Percentiles rank a stretch among this genome's conserved stretches.
phyloP scores from a whole-genome alignment of 2,113 vertebrate species.

The Datnioides undecimradiatus region DNA sequence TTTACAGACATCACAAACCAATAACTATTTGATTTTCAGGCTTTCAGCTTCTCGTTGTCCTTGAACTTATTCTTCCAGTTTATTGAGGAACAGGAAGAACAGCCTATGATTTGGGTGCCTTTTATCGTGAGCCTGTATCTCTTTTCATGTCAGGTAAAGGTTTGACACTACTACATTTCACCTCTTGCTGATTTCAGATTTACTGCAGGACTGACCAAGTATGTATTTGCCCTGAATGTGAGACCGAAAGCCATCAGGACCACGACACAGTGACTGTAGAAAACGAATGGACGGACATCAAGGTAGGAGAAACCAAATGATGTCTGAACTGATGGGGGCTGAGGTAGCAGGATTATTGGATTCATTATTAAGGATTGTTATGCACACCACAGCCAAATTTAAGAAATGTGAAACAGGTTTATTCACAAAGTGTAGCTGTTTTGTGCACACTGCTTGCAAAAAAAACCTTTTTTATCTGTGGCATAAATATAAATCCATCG shows the following conservation, averaged over 20 bases:
- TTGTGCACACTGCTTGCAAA: no score
- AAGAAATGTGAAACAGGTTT: no score
- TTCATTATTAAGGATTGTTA: no score
- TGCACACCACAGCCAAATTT: no score
- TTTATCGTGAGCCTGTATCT: neutral
- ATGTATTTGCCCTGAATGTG: slow-evolving; percentile 78
- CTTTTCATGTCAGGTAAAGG: neutral
- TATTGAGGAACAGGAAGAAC: no score
- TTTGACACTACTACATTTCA: neutral
- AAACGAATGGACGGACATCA: slow-evolving; percentile 72
- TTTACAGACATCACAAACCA: neutral
- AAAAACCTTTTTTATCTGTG: no score
- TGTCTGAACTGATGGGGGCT: neutral
- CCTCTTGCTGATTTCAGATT: slow-evolving; percentile 53
- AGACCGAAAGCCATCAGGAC: slow-evolving; percentile 57
- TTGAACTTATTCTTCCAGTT: no score
- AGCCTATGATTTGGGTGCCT: no score
- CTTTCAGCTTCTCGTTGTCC: no score
- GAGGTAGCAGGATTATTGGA: no score
- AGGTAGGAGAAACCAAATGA: slow-evolving; percentile 56
- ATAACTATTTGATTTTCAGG: neutral
- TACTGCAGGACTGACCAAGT: slow-evolving; percentile 76
- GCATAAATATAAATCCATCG: neutral
- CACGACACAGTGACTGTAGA: slow-evolving; percentile 72
- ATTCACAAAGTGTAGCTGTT: no score